Evolutionary conservation across 2,888 invertebrate species (phyloP).

Genomic region (Drosophila neotestacea): DNA sequence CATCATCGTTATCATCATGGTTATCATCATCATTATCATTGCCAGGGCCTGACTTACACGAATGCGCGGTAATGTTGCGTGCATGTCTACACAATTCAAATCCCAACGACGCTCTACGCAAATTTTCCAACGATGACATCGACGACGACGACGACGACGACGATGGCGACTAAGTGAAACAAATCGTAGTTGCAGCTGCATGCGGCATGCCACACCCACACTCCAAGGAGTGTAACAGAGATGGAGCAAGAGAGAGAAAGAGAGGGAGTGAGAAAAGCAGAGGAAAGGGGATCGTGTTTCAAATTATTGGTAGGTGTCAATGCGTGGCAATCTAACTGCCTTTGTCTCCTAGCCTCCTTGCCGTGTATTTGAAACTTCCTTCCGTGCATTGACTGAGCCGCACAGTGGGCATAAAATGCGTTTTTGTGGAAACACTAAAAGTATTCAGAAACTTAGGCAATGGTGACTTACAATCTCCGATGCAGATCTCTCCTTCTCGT

Average conservation of each 20-base stretch:
- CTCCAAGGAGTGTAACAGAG: background rate
- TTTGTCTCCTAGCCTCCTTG: constrained; percentile 5
- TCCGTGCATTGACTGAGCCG: constrained; percentile 28
- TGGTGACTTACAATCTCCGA: too few relatives aligned
- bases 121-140: constrained; percentile 49
- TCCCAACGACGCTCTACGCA: constrained; percentile 63
- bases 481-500: too few relatives aligned
- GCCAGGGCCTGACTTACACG: constrained; percentile 49
- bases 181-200: constrained; percentile 64
- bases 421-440: background rate
- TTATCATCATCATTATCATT: constrained; percentile 5
- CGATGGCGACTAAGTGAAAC: constrained; percentile 66
- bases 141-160: constrained; percentile 42
- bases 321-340: constrained; percentile 56
- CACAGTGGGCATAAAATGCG: constrained; percentile 34
- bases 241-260: background rate
- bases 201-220: constrained; percentile 38
- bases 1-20: constrained; percentile 11
- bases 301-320: constrained; percentile 76
- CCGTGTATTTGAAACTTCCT: constrained; percentile 33
- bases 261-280: background rate
- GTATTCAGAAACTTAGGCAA: too few relatives aligned
- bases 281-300: constrained; percentile 38
- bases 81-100: constrained; percentile 74
- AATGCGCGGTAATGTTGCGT: constrained; percentile 72